These are phyloP conservation scores for Bovichtus variegatus DNA, from an alignment of 2,797 vertebrate genomes.

Conservation along the genomic window DNA sequence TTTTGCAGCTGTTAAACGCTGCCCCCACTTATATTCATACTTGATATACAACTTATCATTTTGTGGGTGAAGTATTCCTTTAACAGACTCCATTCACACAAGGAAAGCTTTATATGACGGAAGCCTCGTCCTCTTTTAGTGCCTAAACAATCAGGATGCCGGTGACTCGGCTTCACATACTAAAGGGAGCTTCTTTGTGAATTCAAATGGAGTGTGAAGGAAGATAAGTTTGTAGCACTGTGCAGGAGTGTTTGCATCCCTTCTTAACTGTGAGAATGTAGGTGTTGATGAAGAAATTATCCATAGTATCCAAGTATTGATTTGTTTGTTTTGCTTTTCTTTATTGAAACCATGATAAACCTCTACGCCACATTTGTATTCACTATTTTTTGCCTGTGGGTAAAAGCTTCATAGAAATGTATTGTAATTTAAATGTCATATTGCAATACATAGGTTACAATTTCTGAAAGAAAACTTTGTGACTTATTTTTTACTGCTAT, in stretches of 20 bases:
- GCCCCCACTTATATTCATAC: no score
- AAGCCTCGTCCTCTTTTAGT: conserved; percentile 32
- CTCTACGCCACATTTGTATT: not conserved
- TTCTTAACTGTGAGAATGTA: not conserved
- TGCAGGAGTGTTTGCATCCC: not conserved
- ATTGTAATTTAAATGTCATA: not conserved
- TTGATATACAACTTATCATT: no score
- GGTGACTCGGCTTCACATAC: not conserved
- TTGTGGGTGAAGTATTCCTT: no score
- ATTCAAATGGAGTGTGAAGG: not conserved
- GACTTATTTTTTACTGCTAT: conserved; percentile 15
- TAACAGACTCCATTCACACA: not conserved
- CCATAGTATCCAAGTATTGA: not conserved
- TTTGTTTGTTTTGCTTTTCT: conserved; percentile 9
- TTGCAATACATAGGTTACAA: not conserved
- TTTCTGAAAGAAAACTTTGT: conserved; percentile 5
- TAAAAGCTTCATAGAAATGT: not conserved
- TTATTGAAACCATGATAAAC: not conserved
- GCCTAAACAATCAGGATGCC: conserved; percentile 30
- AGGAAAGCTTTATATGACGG: not conserved
- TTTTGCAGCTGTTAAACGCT: no score
- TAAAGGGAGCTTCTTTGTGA: not conserved
- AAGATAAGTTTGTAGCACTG: not conserved
- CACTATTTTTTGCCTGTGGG: not conserved
- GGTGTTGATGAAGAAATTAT: not conserved